phyloP scores from a whole-genome alignment of 2,113 vertebrate species.

The Tupaia tana region DNA sequence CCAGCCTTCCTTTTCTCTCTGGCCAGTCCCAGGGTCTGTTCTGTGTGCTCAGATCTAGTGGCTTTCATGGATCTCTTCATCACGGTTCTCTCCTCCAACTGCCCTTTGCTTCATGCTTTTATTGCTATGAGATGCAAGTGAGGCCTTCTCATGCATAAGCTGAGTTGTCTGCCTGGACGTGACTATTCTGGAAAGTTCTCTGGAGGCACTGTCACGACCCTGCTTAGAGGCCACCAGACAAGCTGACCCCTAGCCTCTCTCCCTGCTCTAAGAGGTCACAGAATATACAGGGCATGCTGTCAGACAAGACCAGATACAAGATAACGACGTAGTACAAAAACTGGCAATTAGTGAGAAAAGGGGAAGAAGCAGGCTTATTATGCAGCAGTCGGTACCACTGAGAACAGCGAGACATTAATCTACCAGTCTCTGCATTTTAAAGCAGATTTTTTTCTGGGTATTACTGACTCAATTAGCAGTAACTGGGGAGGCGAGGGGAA shows the following conservation, averaged over 20 bases:
- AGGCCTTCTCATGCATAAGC: not conserved
- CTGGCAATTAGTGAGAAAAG: not conserved
- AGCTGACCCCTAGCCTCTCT: not conserved
- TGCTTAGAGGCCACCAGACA: not conserved
- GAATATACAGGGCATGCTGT: not conserved
- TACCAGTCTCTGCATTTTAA: not conserved
- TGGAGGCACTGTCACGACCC: not conserved
- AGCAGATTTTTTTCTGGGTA: not conserved
- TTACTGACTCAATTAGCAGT: constrained; percentile 23
- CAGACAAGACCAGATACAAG: not conserved
- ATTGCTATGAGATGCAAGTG: rapidly evolving
- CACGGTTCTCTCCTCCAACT: not conserved
- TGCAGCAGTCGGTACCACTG: not conserved
- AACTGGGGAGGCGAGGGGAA: not conserved
- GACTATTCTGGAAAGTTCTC: not conserved
- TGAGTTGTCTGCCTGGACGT: not conserved
- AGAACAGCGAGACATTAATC: not conserved
- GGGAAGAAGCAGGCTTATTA: not conserved
- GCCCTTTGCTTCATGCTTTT: not conserved
- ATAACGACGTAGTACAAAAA: not conserved
- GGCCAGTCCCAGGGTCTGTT: not conserved
- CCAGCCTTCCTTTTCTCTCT: not conserved
- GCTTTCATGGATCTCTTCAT: rapidly evolving
- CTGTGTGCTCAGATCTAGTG: not conserved
- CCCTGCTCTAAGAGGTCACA: not conserved